A percentile compares a stretch with the other conserved stretches of the same genome.
Evolutionary conservation across 2,113 vertebrate species (phyloP).

Genomic region (Lophius piscatorius): DNA sequence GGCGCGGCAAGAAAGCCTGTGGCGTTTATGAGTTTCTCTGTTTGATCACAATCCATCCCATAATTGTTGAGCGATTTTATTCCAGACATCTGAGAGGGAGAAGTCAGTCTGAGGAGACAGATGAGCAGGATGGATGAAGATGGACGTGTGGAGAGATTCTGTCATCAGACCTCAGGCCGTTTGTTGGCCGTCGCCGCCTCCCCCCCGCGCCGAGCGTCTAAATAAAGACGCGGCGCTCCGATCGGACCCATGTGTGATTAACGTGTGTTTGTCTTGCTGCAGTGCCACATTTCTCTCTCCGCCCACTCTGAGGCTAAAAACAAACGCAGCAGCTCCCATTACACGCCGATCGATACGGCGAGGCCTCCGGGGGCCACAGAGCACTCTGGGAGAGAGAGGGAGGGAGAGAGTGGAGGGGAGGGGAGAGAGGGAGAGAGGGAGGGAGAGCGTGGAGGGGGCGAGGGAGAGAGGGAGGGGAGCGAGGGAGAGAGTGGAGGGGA

Average conservation of each 20-base stretch:
- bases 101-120: background rate
- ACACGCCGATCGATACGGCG: constrained; percentile 58
- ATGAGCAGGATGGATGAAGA: background rate
- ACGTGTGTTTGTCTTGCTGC: constrained; percentile 51
- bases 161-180: constrained; percentile 48
- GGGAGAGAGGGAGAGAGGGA: no score
- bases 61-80: no score
- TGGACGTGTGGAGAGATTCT: background rate
- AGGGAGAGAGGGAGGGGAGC: no score
- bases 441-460: no score
- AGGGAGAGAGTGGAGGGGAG: constrained; percentile 25
- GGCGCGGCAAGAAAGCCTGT: no score
- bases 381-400: constrained; percentile 6
- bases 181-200: constrained; percentile 53
- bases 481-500: no score
- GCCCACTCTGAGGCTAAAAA: constrained; percentile 70
- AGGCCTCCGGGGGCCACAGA: constrained; percentile 45
- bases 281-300: constrained; percentile 64
- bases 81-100: background rate
- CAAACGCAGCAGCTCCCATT: constrained; percentile 66
- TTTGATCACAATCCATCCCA: no score
- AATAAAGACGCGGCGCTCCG: background rate
- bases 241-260: constrained; percentile 7
- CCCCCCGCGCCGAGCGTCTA: constrained; percentile 16
- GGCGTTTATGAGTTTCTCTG: no score